Percentiles rank a stretch among this genome's conserved stretches.
These are phyloP conservation scores for Emydocephalus ijimae DNA, from an alignment of 2,113 vertebrate species.

Conservation along the genomic window DNA sequence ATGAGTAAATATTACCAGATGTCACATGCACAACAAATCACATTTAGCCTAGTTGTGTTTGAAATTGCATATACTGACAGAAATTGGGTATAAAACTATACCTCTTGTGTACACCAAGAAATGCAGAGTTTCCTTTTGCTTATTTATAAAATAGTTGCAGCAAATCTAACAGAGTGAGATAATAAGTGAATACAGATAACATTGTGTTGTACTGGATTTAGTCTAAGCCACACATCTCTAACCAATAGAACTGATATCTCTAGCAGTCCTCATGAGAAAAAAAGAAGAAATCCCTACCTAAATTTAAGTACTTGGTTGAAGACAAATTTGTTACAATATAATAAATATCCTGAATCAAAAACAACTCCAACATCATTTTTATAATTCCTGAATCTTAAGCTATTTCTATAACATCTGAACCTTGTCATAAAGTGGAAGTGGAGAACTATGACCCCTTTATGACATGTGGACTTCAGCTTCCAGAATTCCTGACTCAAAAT, in stretches of 20 bases:
- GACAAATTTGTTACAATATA: not conserved
- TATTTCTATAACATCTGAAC: slow-evolving; percentile 7
- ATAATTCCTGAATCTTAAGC: slow-evolving; percentile 31
- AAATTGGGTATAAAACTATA: not conserved
- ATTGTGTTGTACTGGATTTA: not conserved
- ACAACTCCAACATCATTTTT: slow-evolving; percentile 19
- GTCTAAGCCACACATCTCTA: not conserved
- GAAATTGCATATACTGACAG: not conserved
- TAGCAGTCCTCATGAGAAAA: not conserved
- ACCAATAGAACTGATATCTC: not conserved
- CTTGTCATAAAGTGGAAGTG: slow-evolving; percentile 2
- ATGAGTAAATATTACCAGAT: not conserved
- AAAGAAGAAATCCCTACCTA: not conserved
- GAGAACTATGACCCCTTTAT: no score
- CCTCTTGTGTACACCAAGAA: not conserved
- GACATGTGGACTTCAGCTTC: no score
- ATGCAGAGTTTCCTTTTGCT: not conserved
- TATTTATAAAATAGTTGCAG: not conserved
- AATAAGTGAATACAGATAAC: not conserved
- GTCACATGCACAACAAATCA: not conserved
- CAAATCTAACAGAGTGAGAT: not conserved
- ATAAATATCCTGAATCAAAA: slow-evolving; percentile 37
- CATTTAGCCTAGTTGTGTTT: not conserved
- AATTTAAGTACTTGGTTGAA: not conserved
- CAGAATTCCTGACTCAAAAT: no score